phyloP scores from a whole-genome alignment of 1,140 invertebrate genomes.

The Drosophila tristis region DNA sequence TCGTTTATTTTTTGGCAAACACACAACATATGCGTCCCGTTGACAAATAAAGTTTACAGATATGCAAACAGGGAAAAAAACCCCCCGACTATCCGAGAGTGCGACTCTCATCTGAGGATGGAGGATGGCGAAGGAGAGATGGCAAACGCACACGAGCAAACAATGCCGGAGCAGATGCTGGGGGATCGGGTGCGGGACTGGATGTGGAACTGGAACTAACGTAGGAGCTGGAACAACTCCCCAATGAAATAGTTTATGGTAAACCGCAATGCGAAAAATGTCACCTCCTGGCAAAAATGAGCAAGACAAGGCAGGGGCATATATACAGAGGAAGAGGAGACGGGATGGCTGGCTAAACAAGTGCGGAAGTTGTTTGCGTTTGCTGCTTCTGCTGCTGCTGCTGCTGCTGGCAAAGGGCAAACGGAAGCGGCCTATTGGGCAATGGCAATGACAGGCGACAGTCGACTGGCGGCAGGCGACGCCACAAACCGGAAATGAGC shows the following conservation, averaged over 20 bases:
- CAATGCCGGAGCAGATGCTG: conserved; percentile 59
- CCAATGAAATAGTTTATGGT: conserved; percentile 83
- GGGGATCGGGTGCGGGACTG: too few relatives aligned
- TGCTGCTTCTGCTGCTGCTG: conserved; percentile 24
- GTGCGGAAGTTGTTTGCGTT: conserved; percentile 77
- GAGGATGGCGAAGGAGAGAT: conserved; percentile 33
- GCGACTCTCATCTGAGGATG: background rate
- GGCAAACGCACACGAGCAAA: conserved; percentile 72
- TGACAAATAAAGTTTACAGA: conserved; percentile 79
- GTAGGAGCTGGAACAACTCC: conserved; percentile 54
- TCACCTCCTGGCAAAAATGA: conserved; percentile 81
- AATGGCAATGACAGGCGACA: conserved; percentile 48
- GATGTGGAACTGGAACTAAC: conserved; percentile 24
- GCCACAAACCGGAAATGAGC: conserved; percentile 76
- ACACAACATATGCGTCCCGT: conserved; percentile 77
- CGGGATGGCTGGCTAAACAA: conserved; percentile 56
- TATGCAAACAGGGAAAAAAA: conserved; percentile 54
- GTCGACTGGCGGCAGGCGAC: conserved; percentile 49
- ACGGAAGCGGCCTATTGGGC: conserved; percentile 67
- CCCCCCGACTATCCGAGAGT: background rate
- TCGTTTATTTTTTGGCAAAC: conserved; percentile 72
- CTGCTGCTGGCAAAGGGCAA: conserved; percentile 64
- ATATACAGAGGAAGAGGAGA: conserved; percentile 6
- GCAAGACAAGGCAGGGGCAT: conserved; percentile 43
- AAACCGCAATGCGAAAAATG: conserved; percentile 84